Base-by-base conservation (phyloP, 64 coral and sea anemone species). In the Orbicella faveolata region DNA sequence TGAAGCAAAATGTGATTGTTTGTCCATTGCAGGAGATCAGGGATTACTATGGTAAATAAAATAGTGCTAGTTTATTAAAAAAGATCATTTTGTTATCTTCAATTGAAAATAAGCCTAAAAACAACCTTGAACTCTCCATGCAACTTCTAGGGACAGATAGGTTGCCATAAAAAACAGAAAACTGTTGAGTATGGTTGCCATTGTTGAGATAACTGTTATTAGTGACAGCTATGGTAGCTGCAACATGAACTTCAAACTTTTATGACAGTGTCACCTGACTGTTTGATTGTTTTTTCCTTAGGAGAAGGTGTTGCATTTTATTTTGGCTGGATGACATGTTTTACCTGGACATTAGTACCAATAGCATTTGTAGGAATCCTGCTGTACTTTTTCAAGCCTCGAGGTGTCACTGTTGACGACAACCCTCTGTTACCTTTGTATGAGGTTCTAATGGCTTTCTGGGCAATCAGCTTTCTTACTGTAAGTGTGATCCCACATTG, bases 311-410 rank as follows among this genome's bases (percentile, higher is more conserved):
- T 98, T 20, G 96, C 96, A 12, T 95, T 98, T 73, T 98, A 98
- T 73, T 98, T 98, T 90, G 93, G 90, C 3, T 95, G 96, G 96
- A 98, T 98, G 96, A 89, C 94, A 51, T 95, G 94, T 83, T 98
- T 98, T 79, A 95, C 90, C 0, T 95, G 94, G 91, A 93, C 87
- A 1, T 72, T 98, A 53, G 77, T 95, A 61, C 94, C 94, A 65
- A 91, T 95, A 20, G 88, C 94, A 44, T 35, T 98, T 35, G 81
- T 91, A 33, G 96, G 96, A 69, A 63, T 95, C 34, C 72, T 95
- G 83, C 67, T 98, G 88, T 98, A 98, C 39, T 93, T 98, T 39
- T 95, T 95, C 72, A 95, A 95, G 83, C 94, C 94, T 21, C 90
- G 76, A 36, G 94, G 85, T 53, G 88, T 98, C 41, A 95, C 96